Conservation (phyloP, 2,797 vertebrate species). For the Oceanodroma leucorhoa region DNA sequence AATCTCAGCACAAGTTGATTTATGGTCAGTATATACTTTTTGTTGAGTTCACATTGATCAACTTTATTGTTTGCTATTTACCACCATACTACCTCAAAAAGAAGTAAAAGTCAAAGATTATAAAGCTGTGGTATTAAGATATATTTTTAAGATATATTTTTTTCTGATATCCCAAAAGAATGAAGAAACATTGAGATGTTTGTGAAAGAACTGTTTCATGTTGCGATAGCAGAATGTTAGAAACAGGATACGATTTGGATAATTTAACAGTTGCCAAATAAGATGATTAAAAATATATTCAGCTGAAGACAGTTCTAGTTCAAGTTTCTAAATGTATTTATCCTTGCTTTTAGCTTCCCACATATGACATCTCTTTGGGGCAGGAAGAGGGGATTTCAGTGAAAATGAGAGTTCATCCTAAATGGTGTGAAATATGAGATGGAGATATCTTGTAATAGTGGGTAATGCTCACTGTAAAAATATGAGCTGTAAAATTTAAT, state of each 20-base stretch:
- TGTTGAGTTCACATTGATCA: background rate
- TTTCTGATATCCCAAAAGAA: background rate
- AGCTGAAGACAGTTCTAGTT: slow-evolving; percentile 42
- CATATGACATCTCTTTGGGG: background rate
- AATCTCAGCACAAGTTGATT: background rate
- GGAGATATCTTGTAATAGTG: slow-evolving; percentile 29
- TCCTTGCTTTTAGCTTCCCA: slow-evolving; percentile 29
- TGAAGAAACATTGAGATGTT: background rate
- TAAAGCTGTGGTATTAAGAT: background rate
- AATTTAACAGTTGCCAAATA: slow-evolving; percentile 60
- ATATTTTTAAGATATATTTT: background rate
- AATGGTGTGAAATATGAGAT: slow-evolving; percentile 42
- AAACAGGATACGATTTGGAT: slow-evolving; percentile 13
- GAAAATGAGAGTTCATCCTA: background rate
- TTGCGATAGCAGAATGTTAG: background rate
- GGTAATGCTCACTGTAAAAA: slow-evolving; percentile 36
- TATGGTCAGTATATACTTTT: background rate
- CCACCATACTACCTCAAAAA: background rate
- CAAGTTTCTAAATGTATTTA: slow-evolving; percentile 43
- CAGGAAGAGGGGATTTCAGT: background rate
- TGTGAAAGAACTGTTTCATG: slow-evolving; percentile 16
- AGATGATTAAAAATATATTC: slow-evolving; percentile 58
- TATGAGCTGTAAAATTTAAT: slow-evolving; percentile 49
- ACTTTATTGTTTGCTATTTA: background rate
- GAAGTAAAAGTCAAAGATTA: background rate